These are phyloP conservation scores for Ptiloglossa arizonensis DNA, from an alignment of 1,140 invertebrate genomes.

Conservation along the genomic window DNA sequence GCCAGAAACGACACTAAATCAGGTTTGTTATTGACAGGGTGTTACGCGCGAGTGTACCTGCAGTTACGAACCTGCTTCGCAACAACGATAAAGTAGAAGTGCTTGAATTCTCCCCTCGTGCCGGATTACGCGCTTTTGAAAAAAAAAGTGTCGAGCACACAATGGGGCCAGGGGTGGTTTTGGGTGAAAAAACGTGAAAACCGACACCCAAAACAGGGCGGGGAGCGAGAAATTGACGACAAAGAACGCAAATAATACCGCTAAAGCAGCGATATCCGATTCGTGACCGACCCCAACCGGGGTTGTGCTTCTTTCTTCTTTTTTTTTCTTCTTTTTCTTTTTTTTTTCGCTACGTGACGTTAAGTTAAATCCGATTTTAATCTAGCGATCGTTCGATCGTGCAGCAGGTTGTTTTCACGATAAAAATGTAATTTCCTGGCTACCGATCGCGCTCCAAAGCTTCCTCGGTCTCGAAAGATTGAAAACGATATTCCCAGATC, in stretches of 20 bases:
- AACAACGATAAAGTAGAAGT: constrained; percentile 74
- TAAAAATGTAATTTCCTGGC: background rate
- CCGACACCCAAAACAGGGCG: constrained; percentile 81
- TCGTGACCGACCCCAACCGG: constrained; percentile 67
- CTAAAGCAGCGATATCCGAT: constrained; percentile 78
- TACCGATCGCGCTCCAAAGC: background rate
- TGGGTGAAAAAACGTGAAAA: constrained; percentile 82
- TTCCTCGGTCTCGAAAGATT: no score
- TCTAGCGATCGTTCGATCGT: constrained; percentile 48
- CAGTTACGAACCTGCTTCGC: constrained; percentile 77
- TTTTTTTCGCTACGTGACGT: constrained; percentile 26
- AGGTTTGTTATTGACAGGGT: constrained; percentile 55
- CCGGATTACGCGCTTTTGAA: constrained; percentile 80
- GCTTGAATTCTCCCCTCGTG: constrained; percentile 75
- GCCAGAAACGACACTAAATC: constrained; percentile 41
- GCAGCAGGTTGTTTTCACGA: constrained; percentile 9
- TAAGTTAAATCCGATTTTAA: constrained; percentile 72
- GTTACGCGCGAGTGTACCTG: constrained; percentile 73
- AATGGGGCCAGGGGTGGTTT: constrained; percentile 77
- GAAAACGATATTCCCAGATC: background rate
- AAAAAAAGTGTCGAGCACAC: constrained; percentile 62
- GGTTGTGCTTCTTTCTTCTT: constrained; percentile 43
- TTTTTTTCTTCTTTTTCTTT: constrained; percentile 33
- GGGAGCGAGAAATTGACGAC: constrained; percentile 78
- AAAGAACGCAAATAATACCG: constrained; percentile 77